These are phyloP conservation scores for Trogon melanurus DNA, from an alignment of 2,113 vertebrate genomes.

Conservation along the genomic window DNA sequence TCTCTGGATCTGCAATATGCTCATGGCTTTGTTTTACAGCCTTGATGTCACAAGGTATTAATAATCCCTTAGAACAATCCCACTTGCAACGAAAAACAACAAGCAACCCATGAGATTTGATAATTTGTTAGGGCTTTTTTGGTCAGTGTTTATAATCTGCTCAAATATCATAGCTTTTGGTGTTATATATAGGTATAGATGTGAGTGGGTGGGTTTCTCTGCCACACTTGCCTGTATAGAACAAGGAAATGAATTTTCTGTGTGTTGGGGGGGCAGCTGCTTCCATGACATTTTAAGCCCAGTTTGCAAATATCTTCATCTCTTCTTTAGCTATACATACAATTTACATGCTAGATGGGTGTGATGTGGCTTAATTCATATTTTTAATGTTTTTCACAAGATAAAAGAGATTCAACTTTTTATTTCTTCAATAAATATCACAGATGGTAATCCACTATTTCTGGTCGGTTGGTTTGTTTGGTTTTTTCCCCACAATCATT, in stretches of 20 bases:
- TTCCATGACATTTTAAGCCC: neutral
- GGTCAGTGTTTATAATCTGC: neutral
- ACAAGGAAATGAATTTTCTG: neutral
- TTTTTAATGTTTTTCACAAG: neutral
- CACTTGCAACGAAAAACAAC: neutral
- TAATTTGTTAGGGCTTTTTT: neutral
- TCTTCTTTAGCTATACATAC: neutral
- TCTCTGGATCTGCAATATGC: neutral
- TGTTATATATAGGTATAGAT: neutral
- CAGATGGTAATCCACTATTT: no score
- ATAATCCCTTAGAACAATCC: neutral
- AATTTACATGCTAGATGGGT: neutral
- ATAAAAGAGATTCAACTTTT: neutral
- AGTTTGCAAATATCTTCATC: neutral
- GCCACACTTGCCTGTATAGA: neutral
- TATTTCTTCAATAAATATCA: neutral
- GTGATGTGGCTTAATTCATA: neutral
- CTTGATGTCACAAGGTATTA: neutral
- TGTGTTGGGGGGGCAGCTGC: neutral
- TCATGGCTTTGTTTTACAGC: neutral
- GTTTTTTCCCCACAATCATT: neutral
- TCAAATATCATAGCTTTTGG: neutral
- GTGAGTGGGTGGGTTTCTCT: neutral
- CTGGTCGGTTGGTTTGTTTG: no score
- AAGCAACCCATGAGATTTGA: neutral